phyloP scores from a whole-genome alignment of 2,888 invertebrate species.

The Panzeria rudis region DNA sequence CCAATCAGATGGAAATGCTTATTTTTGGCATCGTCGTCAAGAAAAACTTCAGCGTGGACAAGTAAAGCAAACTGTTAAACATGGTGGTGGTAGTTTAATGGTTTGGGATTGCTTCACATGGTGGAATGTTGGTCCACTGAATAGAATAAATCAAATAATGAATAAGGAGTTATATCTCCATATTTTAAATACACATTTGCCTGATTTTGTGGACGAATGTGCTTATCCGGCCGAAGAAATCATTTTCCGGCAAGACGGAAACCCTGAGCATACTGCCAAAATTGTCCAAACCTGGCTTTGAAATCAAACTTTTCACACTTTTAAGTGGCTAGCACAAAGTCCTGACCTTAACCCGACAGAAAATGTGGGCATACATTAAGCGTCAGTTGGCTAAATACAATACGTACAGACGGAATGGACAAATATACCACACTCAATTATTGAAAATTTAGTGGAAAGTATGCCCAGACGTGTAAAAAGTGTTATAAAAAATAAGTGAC shows the following conservation, averaged over 20 bases:
- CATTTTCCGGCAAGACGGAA: not conserved
- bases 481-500: not conserved
- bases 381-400: slow-evolving; percentile 1
- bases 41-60: slow-evolving; percentile 1
- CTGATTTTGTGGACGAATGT: too few relatives aligned
- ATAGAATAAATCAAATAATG: not conserved
- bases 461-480: not conserved
- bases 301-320: not conserved
- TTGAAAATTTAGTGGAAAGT: not conserved
- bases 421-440: slow-evolving; percentile 9
- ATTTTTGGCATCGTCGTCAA: not conserved
- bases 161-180: not conserved
- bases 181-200: too few relatives aligned
- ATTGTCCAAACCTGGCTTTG: not conserved
- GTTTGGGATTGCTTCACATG: not conserved
- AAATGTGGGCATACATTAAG: slow-evolving; percentile 7
- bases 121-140: not conserved
- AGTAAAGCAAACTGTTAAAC: slow-evolving; percentile 4
- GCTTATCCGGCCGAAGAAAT: too few relatives aligned
- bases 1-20: not conserved
- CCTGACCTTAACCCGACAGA: slow-evolving; percentile 1
- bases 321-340: not conserved
- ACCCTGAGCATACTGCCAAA: not conserved
- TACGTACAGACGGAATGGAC: not conserved
- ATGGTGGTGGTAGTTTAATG: not conserved